Evolutionary conservation across 1,140 invertebrate genomes (phyloP).

Genomic region (Atta cephalotes): DNA sequence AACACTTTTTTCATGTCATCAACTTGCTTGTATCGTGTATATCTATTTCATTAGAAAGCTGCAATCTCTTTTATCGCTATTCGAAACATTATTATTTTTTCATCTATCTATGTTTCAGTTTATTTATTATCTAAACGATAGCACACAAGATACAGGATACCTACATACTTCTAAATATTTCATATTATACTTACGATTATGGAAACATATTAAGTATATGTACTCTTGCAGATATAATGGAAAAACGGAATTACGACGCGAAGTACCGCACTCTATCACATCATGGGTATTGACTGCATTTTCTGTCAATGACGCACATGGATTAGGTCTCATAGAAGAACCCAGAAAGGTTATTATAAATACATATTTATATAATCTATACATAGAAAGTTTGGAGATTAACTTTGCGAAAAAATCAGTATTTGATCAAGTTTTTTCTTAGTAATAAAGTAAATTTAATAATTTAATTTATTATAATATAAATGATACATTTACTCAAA

Average conservation of each 20-base stretch:
- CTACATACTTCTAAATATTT: slow-evolving; percentile 6
- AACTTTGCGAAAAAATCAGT: not conserved
- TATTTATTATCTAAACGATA: not conserved
- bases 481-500: not conserved
- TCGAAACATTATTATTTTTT: slow-evolving; percentile 9
- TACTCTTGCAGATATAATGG: slow-evolving; percentile 85
- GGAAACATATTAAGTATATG: slow-evolving; percentile 12
- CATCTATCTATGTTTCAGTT: not conserved
- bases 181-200: not conserved
- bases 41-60: slow-evolving; percentile 13
- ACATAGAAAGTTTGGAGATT: not conserved
- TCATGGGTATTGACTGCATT: slow-evolving; percentile 98
- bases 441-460: not conserved
- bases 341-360: slow-evolving; percentile 88
- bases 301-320: slow-evolving; percentile 93
- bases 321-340: slow-evolving; percentile 92
- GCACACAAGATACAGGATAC: not conserved
- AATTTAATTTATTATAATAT: not conserved
- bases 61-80: slow-evolving; percentile 24
- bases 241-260: slow-evolving; percentile 86
- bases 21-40: slow-evolving; percentile 27
- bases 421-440: not conserved
- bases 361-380: not conserved
- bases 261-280: slow-evolving; percentile 95
- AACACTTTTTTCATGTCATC: slow-evolving; percentile 24